phyloP scores from a whole-genome alignment of 37 sponge, comb jelly and placozoan genomes.

The Ianthella basta region DNA sequence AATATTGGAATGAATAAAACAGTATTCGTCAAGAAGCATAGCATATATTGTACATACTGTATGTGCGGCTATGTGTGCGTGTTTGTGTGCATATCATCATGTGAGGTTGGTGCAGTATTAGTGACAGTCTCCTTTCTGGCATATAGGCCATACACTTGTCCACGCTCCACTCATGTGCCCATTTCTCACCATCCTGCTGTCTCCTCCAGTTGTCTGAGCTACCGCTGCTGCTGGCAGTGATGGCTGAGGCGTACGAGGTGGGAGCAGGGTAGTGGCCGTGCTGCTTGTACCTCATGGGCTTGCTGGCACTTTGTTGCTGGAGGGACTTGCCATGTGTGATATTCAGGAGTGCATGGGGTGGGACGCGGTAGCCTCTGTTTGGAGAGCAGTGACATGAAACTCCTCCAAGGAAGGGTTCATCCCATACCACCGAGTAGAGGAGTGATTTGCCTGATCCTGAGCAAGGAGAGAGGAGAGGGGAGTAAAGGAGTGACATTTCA shows the following conservation, averaged over 20 bases:
- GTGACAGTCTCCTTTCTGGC: not conserved
- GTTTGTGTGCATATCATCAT: not conserved
- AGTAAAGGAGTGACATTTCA: not conserved
- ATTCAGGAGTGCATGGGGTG: slow-evolving; percentile 78
- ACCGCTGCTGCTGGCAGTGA: not conserved
- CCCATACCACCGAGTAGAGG: slow-evolving; percentile 86
- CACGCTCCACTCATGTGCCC: not conserved
- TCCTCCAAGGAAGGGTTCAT: slow-evolving; percentile 91
- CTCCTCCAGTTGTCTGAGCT: not conserved
- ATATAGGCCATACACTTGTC: not conserved
- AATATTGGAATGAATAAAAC: not conserved
- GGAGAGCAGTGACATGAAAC: slow-evolving; percentile 59
- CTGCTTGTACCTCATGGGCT: not conserved
- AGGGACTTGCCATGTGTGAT: slow-evolving; percentile 75
- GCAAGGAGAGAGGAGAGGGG: not conserved
- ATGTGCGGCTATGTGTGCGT: slow-evolving; percentile 21
- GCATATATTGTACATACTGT: too few species aligned
- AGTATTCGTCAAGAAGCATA: too few species aligned
- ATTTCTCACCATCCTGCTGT: not conserved
- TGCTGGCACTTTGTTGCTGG: not conserved
- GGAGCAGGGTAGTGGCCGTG: not conserved
- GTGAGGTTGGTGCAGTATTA: not conserved
- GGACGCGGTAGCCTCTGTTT: slow-evolving; percentile 76
- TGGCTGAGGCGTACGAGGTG: not conserved
- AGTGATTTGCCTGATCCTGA: not conserved